Evolutionary conservation across 2,888 invertebrate species (phyloP).

Genomic region (Lysandra coridon): DNA sequence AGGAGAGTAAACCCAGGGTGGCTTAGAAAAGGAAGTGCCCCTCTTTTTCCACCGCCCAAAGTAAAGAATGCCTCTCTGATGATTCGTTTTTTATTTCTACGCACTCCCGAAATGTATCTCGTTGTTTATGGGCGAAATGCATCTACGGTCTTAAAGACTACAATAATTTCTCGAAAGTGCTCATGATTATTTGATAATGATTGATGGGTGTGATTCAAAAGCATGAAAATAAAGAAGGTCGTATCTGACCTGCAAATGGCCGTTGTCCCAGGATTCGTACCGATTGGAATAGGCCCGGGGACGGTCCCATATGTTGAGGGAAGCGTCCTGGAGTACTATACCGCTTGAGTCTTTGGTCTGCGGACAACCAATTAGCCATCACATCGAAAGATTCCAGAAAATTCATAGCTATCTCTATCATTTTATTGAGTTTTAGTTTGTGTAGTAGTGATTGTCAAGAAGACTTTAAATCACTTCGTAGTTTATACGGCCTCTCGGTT

Average conservation of each 20-base stretch:
- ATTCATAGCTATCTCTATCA: not conserved
- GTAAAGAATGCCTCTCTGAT: not conserved
- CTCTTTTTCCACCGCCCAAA: no score
- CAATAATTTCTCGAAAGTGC: not conserved
- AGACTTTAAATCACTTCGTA: no score
- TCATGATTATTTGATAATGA: not conserved
- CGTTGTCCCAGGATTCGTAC: conserved; percentile 89
- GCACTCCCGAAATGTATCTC: no score
- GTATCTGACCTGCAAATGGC: conserved; percentile 71
- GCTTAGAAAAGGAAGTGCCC: no score
- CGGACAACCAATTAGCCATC: conserved; percentile 49
- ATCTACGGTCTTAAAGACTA: not conserved
- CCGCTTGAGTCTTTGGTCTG: conserved; percentile 86
- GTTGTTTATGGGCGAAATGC: not conserved
- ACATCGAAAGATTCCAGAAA: not conserved
- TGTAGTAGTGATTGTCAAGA: not conserved
- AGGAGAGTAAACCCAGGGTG: no score
- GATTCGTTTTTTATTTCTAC: not conserved
- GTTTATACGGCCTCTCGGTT: no score
- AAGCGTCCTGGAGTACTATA: conserved; percentile 84
- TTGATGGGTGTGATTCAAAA: conserved; percentile 9
- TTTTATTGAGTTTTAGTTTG: not conserved
- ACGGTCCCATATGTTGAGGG: conserved; percentile 90
- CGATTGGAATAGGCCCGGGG: conserved; percentile 90
- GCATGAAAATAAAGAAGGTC: conserved; percentile 40